Base-by-base conservation (phyloP, 2,113 vertebrate genomes). In the Platysteira castanea region DNA sequence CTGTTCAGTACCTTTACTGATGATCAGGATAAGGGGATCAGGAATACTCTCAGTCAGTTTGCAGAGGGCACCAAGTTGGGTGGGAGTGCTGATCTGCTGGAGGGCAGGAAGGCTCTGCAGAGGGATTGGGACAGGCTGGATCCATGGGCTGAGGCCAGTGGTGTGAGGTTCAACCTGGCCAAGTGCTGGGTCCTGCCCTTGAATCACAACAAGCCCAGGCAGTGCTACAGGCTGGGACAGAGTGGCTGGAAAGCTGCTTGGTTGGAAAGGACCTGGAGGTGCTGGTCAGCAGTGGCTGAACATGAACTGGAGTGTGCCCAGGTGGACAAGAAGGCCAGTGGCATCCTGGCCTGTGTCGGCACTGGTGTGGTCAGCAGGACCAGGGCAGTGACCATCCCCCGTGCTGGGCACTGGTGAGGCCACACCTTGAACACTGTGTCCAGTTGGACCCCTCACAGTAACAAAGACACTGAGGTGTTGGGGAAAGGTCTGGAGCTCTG, bases 71-170 rank as follows among this genome's bases (percentile, higher is more conserved):
- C 28, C 11, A 53, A 9, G 53, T 2, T 68, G 61, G 11, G 39
- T n/a, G 39, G 24, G 39, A 60, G 11, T 30, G 39, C 0, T 60
- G 61, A 41, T 18, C 13, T 47, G 30, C 70, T 53, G 69, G 28
- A 39, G 39, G 19, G 10, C 33, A 87, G 69, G 20, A 15, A 17
- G 44, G 28, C 9, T 60, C 39, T 75, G 39, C 39, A 60, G 53
- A 68, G 24, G n/a, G 39, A 30, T 75, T 53, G 8, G n/a, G 6
- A n/a, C n/a, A 30, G 33, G 28, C 46, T 74, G 77, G 37, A 67
- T 46, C 28, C 5, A 53, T 26, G 46, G 7, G 9, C 30, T 2
- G 0, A 8, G 57, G 67, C 31, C 26, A 8, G 0, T 2, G 2
- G 21, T 41, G 26, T 18, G 16, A 56, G 42, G 17, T 11, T 27